A percentile compares a stretch with the other conserved stretches of the same genome.
These are phyloP conservation scores for Gymnothorax javanicus DNA, from an alignment of 2,797 vertebrate species.

Conservation along the genomic window DNA sequence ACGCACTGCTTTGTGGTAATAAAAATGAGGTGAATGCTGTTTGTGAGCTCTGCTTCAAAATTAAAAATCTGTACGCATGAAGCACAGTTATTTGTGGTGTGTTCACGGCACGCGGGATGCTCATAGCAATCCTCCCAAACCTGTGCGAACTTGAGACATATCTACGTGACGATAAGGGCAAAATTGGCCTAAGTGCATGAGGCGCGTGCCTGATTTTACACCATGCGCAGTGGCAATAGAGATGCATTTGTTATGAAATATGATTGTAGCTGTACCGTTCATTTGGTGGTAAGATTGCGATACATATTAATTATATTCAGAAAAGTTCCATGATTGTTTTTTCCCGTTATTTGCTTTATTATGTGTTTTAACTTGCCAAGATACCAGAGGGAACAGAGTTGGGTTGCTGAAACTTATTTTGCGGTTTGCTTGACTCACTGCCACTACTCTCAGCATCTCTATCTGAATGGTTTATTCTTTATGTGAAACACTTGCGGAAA, in stretches of 20 bases:
- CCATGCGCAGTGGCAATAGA: background rate
- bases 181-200: background rate
- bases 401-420: background rate
- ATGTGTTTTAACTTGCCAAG: background rate
- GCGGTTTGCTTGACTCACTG: background rate
- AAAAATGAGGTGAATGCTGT: background rate
- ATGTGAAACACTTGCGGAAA: background rate
- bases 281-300: background rate
- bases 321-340: background rate
- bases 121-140: background rate
- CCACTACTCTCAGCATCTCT: background rate
- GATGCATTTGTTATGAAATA: background rate
- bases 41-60: background rate
- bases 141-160: background rate
- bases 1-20: background rate
- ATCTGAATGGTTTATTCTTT: background rate
- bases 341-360: background rate
- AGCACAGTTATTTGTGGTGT: background rate
- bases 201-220: background rate
- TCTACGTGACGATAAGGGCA: background rate
- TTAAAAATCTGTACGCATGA: background rate
- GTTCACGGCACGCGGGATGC: background rate
- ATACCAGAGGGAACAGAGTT: no score
- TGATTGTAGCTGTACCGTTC: background rate
- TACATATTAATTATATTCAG: background rate